A percentile compares a stretch with the other conserved stretches of the same genome.
Conservation (phyloP, 2,113 vertebrate genomes). For the Cyanoramphus novaezelandiae region DNA sequence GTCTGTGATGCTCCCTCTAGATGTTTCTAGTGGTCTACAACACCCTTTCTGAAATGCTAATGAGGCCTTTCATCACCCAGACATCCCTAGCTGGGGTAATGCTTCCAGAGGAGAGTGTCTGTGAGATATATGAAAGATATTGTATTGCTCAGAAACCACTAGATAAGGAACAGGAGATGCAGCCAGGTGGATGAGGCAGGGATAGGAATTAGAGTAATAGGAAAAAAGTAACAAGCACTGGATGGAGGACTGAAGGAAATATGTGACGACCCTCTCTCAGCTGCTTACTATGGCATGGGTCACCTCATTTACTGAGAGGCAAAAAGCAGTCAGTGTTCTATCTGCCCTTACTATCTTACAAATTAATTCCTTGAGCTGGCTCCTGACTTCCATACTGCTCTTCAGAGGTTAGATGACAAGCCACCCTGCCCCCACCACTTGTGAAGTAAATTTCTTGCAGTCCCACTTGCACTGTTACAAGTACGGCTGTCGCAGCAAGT, state of each 20-base stretch:
- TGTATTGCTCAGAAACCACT: neutral
- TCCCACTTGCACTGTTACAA: neutral
- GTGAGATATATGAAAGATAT: neutral
- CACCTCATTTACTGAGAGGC: neutral
- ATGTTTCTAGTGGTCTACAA: neutral
- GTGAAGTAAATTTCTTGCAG: neutral
- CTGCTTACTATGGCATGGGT: neutral
- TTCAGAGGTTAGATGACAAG: neutral
- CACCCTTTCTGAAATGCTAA: neutral
- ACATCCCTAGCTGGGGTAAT: neutral
- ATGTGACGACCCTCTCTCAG: neutral
- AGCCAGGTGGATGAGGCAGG: neutral
- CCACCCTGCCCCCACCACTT: neutral
- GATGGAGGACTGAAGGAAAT: neutral
- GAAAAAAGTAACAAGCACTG: neutral
- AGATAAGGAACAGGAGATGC: neutral
- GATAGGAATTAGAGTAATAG: neutral
- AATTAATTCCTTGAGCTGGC: neutral
- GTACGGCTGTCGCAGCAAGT: neutral
- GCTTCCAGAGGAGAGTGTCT: neutral
- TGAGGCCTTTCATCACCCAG: rapidly evolving
- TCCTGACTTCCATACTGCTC: neutral
- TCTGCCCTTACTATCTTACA: neutral
- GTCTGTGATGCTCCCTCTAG: neutral
- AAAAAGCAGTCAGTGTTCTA: neutral